Conservation (phyloP, 2,113 vertebrate species). For the Chionodraco myersi region DNA sequence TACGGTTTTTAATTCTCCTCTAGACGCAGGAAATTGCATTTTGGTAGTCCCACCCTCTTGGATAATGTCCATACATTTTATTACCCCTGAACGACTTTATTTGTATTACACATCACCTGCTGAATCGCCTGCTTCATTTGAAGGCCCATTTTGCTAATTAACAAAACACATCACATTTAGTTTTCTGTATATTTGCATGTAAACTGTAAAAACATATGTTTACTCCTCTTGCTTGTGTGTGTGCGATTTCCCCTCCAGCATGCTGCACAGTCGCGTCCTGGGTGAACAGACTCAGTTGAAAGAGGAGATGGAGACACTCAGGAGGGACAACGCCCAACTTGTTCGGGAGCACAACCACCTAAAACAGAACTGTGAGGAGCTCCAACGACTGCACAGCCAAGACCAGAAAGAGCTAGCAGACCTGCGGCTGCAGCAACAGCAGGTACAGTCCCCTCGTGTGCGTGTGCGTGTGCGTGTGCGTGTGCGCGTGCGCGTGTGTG, state of each 20-base stretch:
- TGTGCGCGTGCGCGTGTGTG: too few species aligned
- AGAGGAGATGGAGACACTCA: constrained; percentile 93
- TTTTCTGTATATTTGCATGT: neutral
- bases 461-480: too few species aligned
- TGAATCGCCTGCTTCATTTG: neutral
- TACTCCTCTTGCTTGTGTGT: neutral
- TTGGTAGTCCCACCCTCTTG: neutral
- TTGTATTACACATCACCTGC: neutral
- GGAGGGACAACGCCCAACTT: constrained; percentile 91
- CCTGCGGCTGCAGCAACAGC: constrained; percentile 94
- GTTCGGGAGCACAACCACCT: constrained; percentile 95
- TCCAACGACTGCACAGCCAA: constrained; percentile 91
- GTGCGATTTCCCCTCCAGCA: constrained; percentile 57
- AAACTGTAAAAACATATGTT: neutral
- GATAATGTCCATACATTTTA: neutral
- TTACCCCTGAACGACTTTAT: neutral
- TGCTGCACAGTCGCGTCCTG: constrained; percentile 93
- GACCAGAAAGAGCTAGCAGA: constrained; percentile 95
- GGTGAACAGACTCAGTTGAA: constrained; percentile 95
- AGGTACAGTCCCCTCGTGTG: constrained; percentile 80
- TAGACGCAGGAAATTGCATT: too few species aligned
- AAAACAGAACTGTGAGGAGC: constrained; percentile 96
- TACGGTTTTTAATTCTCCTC: neutral
- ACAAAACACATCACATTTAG: neutral
- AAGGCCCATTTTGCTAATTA: neutral